These are phyloP conservation scores for Nymphalis io DNA, from an alignment of 1,140 invertebrate species.

Conservation along the genomic window DNA sequence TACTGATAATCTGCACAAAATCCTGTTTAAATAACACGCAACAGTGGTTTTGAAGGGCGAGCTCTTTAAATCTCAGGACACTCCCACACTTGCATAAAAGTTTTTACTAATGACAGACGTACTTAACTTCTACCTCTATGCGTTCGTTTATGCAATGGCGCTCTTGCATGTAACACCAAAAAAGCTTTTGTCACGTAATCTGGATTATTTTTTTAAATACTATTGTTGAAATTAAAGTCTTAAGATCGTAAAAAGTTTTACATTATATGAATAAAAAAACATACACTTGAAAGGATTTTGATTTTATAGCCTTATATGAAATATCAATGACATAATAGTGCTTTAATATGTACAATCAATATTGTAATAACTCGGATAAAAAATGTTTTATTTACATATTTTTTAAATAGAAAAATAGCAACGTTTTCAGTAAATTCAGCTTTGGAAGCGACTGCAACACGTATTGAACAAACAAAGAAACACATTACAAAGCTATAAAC, in stretches of 20 bases:
- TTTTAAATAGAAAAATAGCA: too few species aligned
- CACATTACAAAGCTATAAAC: slow-evolving; percentile 79
- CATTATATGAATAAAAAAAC: not conserved
- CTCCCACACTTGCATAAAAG: slow-evolving; percentile 71
- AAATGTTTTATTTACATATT: too few species aligned
- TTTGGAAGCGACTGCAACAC: slow-evolving; percentile 67
- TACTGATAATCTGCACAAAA: slow-evolving; percentile 64
- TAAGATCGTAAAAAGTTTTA: not conserved
- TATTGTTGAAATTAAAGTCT: not conserved
- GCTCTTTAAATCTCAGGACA: slow-evolving; percentile 58
- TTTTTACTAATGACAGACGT: slow-evolving; percentile 56
- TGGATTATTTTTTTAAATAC: slow-evolving; percentile 42
- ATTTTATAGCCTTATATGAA: too few species aligned
- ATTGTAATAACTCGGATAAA: too few species aligned
- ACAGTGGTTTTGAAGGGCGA: slow-evolving; percentile 68
- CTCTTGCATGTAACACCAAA: slow-evolving; percentile 48
- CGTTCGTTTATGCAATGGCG: slow-evolving; percentile 50
- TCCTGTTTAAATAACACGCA: slow-evolving; percentile 76
- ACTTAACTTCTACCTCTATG: slow-evolving; percentile 57
- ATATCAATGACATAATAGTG: too few species aligned
- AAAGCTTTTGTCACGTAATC: slow-evolving; percentile 51
- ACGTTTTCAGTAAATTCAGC: slow-evolving; percentile 22
- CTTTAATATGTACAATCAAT: too few species aligned
- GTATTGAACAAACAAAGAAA: slow-evolving; percentile 79
- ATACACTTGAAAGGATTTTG: too few species aligned